Base-by-base conservation (phyloP, 23 tunicate species). In the Ascidia mentula region DNA sequence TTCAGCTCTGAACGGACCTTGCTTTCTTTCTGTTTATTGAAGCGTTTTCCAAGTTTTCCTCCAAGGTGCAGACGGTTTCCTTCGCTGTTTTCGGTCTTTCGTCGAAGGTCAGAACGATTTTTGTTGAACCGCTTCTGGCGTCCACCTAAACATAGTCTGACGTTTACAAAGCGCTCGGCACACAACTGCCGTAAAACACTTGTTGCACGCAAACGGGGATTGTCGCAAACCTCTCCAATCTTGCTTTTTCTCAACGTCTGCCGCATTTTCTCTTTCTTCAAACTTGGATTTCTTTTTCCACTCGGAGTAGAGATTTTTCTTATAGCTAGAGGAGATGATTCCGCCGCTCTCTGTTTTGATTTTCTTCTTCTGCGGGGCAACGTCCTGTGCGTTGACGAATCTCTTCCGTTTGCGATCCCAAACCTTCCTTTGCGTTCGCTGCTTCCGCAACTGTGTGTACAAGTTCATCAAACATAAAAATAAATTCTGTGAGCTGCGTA, bases 361-460 rank as follows among this genome's bases (percentile, higher is more conserved):
- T 42, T 91, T 91, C 72, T 95, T 95, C 69, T 87, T 85, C 35
- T 80, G 76, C 38, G 60, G 60, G 39, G 26, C 84, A n/a, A 53
- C 34, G 17, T 75, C 85, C 70, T 91, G 95, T 7, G 82, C 92
- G 13, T 90, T 82, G 26, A 96, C 99, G 69, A 84, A 96, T 61
- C 80, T 84, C 87, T 91, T 96, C 85, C 81, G 74, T 60, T 91
- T 96, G 0, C 95, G 82, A 42, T 96, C 99, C 99, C 99, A 96
- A 3, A 96, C 99, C 80, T 91, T 86, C 40, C 60, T 36, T 36
- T 86, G 92, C 18, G 59, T 46, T 59, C 81, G 74, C 45, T 95
- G 95, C 32, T 76, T 83, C 39, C 95, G 88, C 24, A 91, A 32
- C 97, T 87, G 69, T n/a, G n/a, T n/a, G n/a, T n/a, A n/a, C n/a